phyloP scores from a whole-genome alignment of 2,113 vertebrate species.

The Hyaena hyaena region DNA sequence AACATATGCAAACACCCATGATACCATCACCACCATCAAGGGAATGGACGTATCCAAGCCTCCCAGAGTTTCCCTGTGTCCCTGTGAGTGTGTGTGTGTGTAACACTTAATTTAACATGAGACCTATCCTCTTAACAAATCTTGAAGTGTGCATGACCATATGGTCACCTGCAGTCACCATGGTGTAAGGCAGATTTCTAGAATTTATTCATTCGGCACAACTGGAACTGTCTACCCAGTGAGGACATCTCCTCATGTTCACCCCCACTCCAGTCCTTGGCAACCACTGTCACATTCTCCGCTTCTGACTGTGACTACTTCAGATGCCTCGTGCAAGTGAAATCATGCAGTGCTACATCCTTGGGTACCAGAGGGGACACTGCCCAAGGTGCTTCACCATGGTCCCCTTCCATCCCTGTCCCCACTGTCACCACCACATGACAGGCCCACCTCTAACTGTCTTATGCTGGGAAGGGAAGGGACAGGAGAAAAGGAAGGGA shows the following conservation, averaged over 20 bases:
- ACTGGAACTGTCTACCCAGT: not conserved
- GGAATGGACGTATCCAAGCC: not conserved
- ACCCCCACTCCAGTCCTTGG: not conserved
- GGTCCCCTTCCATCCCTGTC: not conserved
- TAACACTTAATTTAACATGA: not conserved
- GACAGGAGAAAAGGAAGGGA: not conserved
- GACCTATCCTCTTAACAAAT: not conserved
- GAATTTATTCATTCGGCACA: not conserved
- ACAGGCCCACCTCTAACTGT: not conserved
- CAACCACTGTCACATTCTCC: not conserved
- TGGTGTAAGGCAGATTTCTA: not conserved
- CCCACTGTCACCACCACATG: not conserved
- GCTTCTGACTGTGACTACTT: not conserved
- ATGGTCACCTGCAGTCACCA: not conserved
- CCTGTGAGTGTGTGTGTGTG: not conserved
- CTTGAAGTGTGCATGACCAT: not conserved
- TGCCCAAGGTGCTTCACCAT: not conserved
- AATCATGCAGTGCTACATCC: not conserved
- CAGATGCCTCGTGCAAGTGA: not conserved
- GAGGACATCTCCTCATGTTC: not conserved
- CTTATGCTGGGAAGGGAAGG: not conserved
- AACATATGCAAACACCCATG: not conserved
- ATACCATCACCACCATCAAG: not conserved
- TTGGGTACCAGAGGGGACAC: not conserved
- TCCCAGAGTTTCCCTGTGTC: not conserved